Percentiles rank a stretch among this genome's conserved stretches.
These are phyloP conservation scores for Lithophane socia DNA, from an alignment of 2,888 invertebrate species.

Conservation along the genomic window DNA sequence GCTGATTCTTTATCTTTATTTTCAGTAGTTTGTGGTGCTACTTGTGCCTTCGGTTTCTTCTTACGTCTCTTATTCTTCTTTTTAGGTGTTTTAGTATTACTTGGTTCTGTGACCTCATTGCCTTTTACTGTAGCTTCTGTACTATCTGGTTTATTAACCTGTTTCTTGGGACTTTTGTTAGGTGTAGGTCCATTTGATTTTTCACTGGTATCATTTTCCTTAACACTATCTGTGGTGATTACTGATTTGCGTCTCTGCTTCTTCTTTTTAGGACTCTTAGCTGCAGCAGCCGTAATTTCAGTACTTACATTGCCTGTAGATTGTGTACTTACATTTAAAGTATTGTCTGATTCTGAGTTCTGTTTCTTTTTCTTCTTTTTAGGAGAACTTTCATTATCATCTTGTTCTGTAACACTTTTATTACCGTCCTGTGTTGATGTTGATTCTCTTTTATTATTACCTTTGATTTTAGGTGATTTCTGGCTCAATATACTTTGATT, in stretches of 20 bases:
- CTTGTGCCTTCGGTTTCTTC: constrained; percentile 47
- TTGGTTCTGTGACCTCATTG: constrained; percentile 11
- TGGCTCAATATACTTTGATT: constrained; percentile 56
- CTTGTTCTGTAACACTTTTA: constrained; percentile 54
- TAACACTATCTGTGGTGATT: constrained; percentile 22
- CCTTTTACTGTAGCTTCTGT: constrained; percentile 24
- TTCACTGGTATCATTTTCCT: constrained; percentile 39
- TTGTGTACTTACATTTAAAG: constrained; percentile 27
- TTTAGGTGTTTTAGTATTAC: constrained; percentile 54
- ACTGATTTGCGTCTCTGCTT: constrained; percentile 61
- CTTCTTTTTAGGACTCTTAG: constrained; percentile 64
- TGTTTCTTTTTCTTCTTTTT: constrained; percentile 77
- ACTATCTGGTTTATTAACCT: constrained; percentile 50
- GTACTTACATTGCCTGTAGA: constrained; percentile 14
- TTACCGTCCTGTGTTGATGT: constrained; percentile 47
- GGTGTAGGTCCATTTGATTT: constrained; percentile 6
- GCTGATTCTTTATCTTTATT: constrained; percentile 27
- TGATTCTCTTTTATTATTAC: constrained; percentile 53
- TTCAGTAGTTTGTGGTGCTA: constrained; percentile 16
- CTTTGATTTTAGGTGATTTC: constrained; percentile 60
- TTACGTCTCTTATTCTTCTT: constrained; percentile 68
- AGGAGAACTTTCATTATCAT: constrained; percentile 71
- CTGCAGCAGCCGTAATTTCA: constrained; percentile 14
- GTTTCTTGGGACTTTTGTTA: constrained; percentile 39
- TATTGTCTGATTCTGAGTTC: constrained; percentile 49